These are phyloP conservation scores for Bombus sibiricus DNA, from an alignment of 1,140 invertebrate species.

Conservation along the genomic window DNA sequence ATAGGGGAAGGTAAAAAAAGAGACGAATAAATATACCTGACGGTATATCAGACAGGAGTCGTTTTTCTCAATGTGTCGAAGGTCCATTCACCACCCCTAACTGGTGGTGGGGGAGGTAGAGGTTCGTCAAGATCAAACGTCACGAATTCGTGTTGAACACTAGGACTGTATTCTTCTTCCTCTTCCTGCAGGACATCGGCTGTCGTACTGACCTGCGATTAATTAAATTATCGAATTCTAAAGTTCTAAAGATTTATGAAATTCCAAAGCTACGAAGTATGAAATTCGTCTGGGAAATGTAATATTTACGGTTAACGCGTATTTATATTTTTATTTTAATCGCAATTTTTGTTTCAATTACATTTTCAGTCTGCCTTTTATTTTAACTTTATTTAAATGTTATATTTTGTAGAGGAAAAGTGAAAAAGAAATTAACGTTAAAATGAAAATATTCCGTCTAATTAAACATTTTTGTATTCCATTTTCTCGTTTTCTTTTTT, in stretches of 20 bases:
- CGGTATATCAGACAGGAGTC: conserved; percentile 83
- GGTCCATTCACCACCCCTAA: conserved; percentile 74
- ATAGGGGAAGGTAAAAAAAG: background rate
- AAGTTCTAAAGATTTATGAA: background rate
- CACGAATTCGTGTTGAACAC: conserved; percentile 79
- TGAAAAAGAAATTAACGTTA: background rate
- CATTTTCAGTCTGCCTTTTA: no score
- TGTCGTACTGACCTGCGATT: conserved; percentile 82
- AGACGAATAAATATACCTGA: conserved; percentile 70
- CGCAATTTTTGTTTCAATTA: background rate
- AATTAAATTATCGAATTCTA: background rate
- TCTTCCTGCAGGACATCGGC: conserved; percentile 81
- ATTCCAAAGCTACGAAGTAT: no score
- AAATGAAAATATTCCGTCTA: background rate
- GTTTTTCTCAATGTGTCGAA: conserved; percentile 82
- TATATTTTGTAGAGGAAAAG: background rate
- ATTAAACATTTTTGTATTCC: background rate
- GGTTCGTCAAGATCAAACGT: conserved; percentile 81
- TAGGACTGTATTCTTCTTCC: conserved; percentile 71
- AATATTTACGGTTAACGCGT: background rate
- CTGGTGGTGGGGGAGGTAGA: conserved; percentile 75
- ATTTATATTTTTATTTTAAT: background rate
- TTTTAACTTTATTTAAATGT: no score
- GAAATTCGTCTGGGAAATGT: background rate
- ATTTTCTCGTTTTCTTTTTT: background rate